Evolutionary conservation across 2,113 vertebrate genomes (phyloP).

Genomic region (Phainopepla nitens): DNA sequence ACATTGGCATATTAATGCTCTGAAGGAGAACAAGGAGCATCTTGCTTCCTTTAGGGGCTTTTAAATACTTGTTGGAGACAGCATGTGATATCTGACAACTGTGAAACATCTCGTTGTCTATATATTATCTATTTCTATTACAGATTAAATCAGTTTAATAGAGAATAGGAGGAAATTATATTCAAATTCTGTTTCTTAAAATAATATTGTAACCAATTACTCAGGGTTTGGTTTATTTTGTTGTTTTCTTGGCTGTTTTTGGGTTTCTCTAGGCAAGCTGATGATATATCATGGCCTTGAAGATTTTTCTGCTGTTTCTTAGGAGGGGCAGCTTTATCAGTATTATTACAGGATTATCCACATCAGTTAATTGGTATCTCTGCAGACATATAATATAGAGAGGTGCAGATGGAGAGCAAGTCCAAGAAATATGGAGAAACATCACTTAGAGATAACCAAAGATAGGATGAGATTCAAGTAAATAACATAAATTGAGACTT

Average conservation of each 20-base stretch:
- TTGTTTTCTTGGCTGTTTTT: background rate
- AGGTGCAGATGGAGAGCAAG: background rate
- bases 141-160: background rate
- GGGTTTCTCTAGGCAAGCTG: background rate
- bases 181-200: background rate
- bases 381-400: background rate
- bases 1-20: background rate
- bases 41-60: background rate
- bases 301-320: background rate
- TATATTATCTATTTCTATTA: background rate
- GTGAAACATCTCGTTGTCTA: background rate
- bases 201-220: background rate
- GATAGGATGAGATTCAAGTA: background rate
- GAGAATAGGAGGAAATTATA: background rate
- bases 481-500: background rate
- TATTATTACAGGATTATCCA: background rate
- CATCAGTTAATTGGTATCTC: background rate
- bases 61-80: background rate
- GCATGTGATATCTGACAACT: background rate
- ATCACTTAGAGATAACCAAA: background rate
- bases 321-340: background rate
- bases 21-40: background rate
- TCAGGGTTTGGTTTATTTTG: background rate
- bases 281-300: background rate
- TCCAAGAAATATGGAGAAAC: background rate